These are phyloP conservation scores for Himantopus leucocephalus DNA, from an alignment of 2,113 vertebrate species.

Conservation along the genomic window DNA sequence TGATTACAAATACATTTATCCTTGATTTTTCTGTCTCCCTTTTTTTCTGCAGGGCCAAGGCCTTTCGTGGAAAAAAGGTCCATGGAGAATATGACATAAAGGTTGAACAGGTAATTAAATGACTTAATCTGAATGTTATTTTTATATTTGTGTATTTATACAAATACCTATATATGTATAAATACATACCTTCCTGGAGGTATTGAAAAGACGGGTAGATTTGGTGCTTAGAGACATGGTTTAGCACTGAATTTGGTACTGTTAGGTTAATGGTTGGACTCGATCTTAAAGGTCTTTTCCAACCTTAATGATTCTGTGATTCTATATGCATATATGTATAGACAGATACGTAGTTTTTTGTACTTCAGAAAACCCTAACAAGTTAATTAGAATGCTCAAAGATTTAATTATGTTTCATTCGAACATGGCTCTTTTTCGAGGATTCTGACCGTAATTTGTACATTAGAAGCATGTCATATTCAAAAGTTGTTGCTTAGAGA, in stretches of 20 bases:
- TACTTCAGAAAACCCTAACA: background rate
- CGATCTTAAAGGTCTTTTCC: background rate
- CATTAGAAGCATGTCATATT: background rate
- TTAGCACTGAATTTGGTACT: background rate
- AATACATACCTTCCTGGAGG: background rate
- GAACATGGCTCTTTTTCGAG: background rate
- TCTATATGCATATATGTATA: fast-evolving
- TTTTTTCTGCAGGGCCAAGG: slow-evolving; percentile 84
- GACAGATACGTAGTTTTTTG: background rate
- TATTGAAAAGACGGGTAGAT: fast-evolving
- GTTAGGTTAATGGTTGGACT: too few relatives aligned
- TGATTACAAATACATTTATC: background rate
- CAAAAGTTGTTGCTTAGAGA: background rate
- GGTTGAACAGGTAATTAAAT: slow-evolving; percentile 90
- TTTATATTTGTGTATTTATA: background rate
- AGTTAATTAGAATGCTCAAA: background rate
- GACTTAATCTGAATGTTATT: background rate
- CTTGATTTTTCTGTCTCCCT: background rate
- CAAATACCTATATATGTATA: background rate
- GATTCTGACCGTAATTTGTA: background rate
- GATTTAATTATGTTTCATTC: background rate
- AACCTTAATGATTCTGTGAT: background rate
- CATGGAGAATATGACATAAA: slow-evolving; percentile 93
- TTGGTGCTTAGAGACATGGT: background rate
- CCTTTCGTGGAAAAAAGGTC: slow-evolving; percentile 94